These are phyloP conservation scores for Artemisiospiza belli DNA, from an alignment of 2,113 vertebrate genomes.

Conservation along the genomic window DNA sequence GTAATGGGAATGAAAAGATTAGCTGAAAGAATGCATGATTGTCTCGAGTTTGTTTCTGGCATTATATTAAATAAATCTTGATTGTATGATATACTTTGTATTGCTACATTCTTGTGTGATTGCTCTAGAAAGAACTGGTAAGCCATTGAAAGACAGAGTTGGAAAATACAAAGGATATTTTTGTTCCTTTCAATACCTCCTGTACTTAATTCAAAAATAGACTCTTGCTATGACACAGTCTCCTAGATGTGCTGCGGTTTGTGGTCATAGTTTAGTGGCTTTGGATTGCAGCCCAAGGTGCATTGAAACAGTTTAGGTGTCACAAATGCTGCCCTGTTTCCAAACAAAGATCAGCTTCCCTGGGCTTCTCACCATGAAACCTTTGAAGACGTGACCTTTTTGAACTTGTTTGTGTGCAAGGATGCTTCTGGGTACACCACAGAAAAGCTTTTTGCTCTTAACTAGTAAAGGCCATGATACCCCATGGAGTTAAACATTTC, in stretches of 20 bases:
- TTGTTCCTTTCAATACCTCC: not conserved
- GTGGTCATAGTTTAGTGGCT: constrained; percentile 15
- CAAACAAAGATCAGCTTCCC: constrained; percentile 12
- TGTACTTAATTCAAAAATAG: not conserved
- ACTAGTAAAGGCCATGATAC: not conserved
- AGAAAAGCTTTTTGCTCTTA: not conserved
- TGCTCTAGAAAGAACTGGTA: not conserved
- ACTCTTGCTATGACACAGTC: not conserved
- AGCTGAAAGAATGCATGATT: not conserved
- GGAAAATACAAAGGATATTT: not conserved
- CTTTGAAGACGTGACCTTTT: not conserved
- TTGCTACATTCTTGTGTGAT: not conserved
- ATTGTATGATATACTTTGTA: not conserved
- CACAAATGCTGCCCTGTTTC: constrained; percentile 4
- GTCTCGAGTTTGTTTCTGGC: not conserved
- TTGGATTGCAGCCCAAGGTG: not conserved
- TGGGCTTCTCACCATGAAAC: not conserved
- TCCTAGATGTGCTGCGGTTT: constrained; percentile 1
- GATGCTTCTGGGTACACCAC: not conserved
- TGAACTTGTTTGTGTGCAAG: not conserved
- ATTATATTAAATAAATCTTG: not conserved
- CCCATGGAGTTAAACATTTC: not conserved
- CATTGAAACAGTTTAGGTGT: not conserved
- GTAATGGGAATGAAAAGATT: not conserved
- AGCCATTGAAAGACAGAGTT: not conserved